Conservation (phyloP, 1,140 invertebrate genomes). For the Laupala kohalensis region DNA sequence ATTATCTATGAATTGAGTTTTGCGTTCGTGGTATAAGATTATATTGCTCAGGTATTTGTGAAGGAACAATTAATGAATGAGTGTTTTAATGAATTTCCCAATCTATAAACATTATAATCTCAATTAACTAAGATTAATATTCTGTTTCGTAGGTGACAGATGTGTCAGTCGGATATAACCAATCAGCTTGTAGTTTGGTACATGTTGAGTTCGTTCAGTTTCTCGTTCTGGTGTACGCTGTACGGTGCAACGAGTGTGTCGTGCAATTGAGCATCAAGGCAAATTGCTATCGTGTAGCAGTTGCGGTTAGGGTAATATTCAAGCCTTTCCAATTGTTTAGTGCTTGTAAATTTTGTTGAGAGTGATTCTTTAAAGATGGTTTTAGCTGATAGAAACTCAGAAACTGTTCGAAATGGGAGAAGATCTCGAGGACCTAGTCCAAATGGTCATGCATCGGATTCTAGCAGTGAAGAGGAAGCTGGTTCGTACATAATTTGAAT, state of each 20-base stretch:
- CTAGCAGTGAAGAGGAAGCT: slow-evolving; percentile 67
- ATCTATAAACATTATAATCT: not conserved
- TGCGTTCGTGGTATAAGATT: too few species aligned
- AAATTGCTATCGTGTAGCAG: not conserved
- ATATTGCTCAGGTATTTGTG: too few species aligned
- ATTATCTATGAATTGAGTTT: too few species aligned
- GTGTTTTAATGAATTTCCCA: not conserved
- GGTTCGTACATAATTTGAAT: slow-evolving; percentile 35
- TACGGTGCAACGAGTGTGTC: slow-evolving; percentile 1
- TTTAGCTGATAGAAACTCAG: slow-evolving; percentile 68
- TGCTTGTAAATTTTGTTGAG: not conserved
- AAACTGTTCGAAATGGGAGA: slow-evolving; percentile 67
- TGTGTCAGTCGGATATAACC: not conserved
- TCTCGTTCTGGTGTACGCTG: not conserved
- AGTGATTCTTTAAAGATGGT: slow-evolving; percentile 48
- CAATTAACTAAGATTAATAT: not conserved
- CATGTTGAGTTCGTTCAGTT: not conserved
- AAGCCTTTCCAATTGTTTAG: not conserved
- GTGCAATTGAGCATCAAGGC: not conserved
- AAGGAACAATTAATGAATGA: not conserved
- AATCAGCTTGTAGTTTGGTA: not conserved
- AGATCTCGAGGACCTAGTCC: slow-evolving; percentile 78
- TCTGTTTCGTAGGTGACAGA: not conserved
- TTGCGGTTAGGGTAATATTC: not conserved
- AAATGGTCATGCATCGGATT: slow-evolving; percentile 64